Conservation (phyloP, 2,888 invertebrate species). For the Leucophora obtusa region DNA sequence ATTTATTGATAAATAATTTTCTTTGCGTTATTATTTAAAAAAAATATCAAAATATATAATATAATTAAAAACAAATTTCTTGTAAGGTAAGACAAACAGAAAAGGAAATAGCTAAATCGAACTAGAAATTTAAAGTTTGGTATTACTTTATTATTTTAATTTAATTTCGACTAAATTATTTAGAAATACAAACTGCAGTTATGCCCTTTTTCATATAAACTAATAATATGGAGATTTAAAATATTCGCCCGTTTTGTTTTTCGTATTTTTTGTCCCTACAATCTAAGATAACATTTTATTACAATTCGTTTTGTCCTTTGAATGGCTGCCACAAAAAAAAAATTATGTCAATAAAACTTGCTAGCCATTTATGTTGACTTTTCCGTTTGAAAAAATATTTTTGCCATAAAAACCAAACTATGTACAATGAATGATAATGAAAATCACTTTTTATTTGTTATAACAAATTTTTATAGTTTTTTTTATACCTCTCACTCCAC, state of each 20-base stretch:
- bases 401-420: slow-evolving; percentile 7
- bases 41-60: no score
- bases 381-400: slow-evolving; percentile 6
- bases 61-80: no score
- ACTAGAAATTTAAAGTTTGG: no score
- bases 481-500: no score
- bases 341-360: slow-evolving; percentile 28
- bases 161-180: no score
- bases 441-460: background rate
- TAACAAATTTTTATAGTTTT: background rate
- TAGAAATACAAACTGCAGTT: background rate
- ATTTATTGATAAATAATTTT: no score
- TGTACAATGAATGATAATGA: background rate
- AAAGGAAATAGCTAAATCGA: no score
- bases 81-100: no score
- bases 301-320: slow-evolving; percentile 12
- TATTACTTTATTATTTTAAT: no score
- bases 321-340: background rate
- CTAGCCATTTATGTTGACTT: slow-evolving; percentile 27
- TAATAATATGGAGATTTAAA: background rate
- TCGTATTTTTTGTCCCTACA: background rate
- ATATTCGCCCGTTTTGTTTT: slow-evolving; percentile 13
- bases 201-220: background rate
- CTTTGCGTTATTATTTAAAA: no score
- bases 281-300: slow-evolving; percentile 36